phyloP scores from a whole-genome alignment of 2,888 invertebrate species.

The Eupithecia insigniata region DNA sequence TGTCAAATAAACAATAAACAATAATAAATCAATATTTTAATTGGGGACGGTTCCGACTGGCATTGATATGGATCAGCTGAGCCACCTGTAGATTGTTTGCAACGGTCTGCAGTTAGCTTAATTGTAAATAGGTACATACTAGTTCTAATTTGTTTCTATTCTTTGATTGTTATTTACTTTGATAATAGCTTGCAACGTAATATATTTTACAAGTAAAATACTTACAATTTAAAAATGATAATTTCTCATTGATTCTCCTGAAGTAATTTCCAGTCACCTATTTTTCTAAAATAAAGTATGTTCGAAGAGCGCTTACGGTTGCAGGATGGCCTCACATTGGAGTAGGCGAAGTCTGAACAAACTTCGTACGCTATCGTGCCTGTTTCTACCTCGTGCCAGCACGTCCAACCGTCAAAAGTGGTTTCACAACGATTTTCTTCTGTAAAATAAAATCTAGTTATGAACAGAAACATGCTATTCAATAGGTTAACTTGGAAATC shows the following conservation, averaged over 20 bases:
- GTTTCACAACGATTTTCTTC: constrained; percentile 70
- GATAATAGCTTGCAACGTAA: no score
- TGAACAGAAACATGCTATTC: not conserved
- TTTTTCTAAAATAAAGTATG: constrained; percentile 28
- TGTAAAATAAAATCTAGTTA: constrained; percentile 16
- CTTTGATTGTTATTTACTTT: no score
- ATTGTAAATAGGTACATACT: no score
- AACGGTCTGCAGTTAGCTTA: no score
- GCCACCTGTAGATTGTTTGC: no score
- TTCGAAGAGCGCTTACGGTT: constrained; percentile 71
- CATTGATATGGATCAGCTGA: no score
- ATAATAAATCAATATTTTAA: no score
- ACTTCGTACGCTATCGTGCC: constrained; percentile 70
- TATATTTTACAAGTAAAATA: no score
- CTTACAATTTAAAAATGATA: not conserved
- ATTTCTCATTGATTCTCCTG: not conserved
- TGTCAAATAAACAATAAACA: no score
- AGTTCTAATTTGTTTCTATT: no score
- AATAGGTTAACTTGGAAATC: not conserved
- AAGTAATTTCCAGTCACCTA: not conserved
- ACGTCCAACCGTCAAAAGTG: constrained; percentile 87
- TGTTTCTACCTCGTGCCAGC: constrained; percentile 78
- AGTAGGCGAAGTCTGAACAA: constrained; percentile 86
- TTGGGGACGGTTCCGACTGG: no score
- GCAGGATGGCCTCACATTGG: constrained; percentile 81